Percentiles rank a stretch among this genome's conserved stretches.
These are phyloP conservation scores for Sebastes variabilis DNA, from an alignment of 2,797 vertebrate genomes.

Conservation along the genomic window DNA sequence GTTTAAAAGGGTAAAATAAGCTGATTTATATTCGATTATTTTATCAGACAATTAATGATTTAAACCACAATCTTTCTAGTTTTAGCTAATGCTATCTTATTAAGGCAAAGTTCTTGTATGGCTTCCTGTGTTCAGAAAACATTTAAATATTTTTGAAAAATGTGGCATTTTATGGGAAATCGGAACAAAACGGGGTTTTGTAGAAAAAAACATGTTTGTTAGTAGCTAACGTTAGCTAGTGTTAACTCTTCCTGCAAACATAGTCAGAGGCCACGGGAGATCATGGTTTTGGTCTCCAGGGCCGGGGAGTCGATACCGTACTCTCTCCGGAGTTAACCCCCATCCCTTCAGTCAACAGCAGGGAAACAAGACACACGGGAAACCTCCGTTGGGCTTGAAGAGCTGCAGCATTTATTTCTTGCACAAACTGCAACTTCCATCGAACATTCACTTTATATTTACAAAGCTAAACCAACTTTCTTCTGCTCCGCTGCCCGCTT, in stretches of 20 bases:
- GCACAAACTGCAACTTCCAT: too few species aligned
- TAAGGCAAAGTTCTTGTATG: background rate
- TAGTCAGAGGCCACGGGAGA: too few species aligned
- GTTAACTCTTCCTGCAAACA: too few species aligned
- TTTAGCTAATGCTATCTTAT: background rate
- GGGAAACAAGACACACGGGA: too few species aligned
- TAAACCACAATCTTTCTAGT: background rate
- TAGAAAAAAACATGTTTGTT: background rate
- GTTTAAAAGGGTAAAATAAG: background rate
- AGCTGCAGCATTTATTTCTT: too few species aligned
- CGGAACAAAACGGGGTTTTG: background rate
- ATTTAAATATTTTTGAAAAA: background rate
- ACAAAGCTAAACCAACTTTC: too few species aligned
- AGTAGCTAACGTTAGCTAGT: background rate
- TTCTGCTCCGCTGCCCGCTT: too few species aligned
- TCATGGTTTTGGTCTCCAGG: rapidly evolving
- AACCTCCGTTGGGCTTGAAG: too few species aligned
- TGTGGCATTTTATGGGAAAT: background rate
- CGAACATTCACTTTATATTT: too few species aligned
- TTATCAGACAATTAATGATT: background rate
- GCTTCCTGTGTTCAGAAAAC: background rate
- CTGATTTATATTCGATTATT: background rate
- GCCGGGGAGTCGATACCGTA: too few species aligned
- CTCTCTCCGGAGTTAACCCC: too few species aligned
- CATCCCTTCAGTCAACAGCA: too few species aligned